Evolutionary conservation across 1,140 invertebrate species (phyloP).

Genomic region (Pseudachorutes palmiensis): DNA sequence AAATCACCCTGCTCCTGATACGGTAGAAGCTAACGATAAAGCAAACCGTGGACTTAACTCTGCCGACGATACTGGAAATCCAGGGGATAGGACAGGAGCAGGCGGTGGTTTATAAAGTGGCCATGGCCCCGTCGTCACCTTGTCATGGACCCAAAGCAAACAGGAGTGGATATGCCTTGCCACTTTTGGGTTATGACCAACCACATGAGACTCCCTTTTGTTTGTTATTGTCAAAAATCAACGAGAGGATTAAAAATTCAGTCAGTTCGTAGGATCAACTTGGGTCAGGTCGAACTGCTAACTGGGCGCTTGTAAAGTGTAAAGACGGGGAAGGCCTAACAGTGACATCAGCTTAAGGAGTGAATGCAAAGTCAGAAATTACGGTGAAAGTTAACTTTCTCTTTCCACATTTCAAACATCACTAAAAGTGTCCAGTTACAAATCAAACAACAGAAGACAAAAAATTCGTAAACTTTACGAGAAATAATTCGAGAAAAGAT

Average conservation of each 20-base stretch:
- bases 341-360: no score
- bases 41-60: no score
- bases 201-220: conserved; percentile 1
- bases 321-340: no score
- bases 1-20: neutral
- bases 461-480: no score
- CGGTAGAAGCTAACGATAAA: no score
- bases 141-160: conserved; percentile 4
- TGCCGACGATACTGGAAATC: neutral
- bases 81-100: neutral
- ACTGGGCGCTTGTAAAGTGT: no score
- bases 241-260: conserved; percentile 28
- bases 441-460: no score
- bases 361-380: no score
- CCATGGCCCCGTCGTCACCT: no score
- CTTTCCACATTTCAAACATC: neutral
- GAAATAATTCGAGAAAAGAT: no score
- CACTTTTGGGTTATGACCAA: conserved; percentile 2
- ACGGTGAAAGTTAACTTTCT: neutral
- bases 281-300: no score
- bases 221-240: conserved; percentile 36
- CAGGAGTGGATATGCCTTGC: conserved; percentile 8
- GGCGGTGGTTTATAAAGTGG: no score
- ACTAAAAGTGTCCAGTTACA: neutral
- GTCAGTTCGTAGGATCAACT: conserved; percentile 7